Evolutionary conservation across 2,888 invertebrate species (phyloP).

Genomic region (Fragum sueziense): DNA sequence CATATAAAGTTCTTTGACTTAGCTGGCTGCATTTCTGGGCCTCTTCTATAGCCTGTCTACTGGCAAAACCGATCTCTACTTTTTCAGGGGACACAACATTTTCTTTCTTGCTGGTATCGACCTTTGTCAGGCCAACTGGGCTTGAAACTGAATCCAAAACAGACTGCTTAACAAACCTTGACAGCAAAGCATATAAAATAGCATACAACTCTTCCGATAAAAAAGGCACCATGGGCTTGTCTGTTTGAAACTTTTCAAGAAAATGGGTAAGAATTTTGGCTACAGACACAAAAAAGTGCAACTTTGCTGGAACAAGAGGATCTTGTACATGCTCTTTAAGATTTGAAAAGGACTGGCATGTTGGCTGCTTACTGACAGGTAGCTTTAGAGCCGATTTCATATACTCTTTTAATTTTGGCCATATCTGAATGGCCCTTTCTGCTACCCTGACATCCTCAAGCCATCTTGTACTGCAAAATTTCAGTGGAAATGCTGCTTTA

Average conservation of each 20-base stretch:
- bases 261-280: slow-evolving; percentile 35
- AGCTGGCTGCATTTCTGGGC: not conserved
- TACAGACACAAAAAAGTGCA: slow-evolving; percentile 33
- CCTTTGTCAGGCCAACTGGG: not conserved
- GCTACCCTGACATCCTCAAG: slow-evolving; percentile 50
- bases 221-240: slow-evolving; percentile 34
- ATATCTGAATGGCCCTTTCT: slow-evolving; percentile 39
- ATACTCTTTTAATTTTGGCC: slow-evolving; percentile 34
- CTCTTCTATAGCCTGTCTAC: slow-evolving; percentile 4
- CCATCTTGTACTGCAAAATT: slow-evolving; percentile 49
- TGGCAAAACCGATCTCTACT: slow-evolving; percentile 28
- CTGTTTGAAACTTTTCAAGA: slow-evolving; percentile 36
- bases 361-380: slow-evolving; percentile 1
- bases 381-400: slow-evolving; percentile 20
- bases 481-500: slow-evolving; percentile 54
- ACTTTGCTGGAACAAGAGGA: slow-evolving; percentile 25
- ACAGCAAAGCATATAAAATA: not conserved
- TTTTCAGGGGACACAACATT: slow-evolving; percentile 15
- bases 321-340: slow-evolving; percentile 18
- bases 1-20: slow-evolving; percentile 1
- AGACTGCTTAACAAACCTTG: slow-evolving; percentile 8
- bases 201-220: not conserved
- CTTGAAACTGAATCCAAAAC: not conserved
- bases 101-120: slow-evolving; percentile 2
- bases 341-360: slow-evolving; percentile 29